Evolutionary conservation across 2,113 vertebrate genomes (phyloP).

Genomic region (Crotalus viridis): DNA sequence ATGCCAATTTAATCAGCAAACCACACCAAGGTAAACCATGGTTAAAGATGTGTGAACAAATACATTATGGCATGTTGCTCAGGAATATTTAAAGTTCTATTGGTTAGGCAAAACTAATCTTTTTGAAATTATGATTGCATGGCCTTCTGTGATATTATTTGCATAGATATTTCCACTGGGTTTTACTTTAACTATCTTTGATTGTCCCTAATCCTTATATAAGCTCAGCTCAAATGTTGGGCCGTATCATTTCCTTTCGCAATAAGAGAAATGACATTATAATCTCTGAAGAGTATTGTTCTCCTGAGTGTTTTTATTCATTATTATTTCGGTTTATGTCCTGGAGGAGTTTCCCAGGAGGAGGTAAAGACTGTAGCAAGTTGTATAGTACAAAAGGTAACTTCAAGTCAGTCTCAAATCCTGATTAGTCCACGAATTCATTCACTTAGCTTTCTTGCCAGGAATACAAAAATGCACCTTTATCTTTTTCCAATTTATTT

Average conservation of each 20-base stretch:
- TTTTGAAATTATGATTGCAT: neutral
- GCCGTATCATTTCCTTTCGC: neutral
- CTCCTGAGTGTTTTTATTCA: neutral
- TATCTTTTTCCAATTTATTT: neutral
- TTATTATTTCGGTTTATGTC: neutral
- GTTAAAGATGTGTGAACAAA: neutral
- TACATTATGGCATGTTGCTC: neutral
- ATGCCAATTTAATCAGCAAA: neutral
- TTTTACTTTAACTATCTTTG: neutral
- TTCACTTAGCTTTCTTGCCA: neutral
- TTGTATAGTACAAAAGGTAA: neutral
- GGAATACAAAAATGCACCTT: neutral
- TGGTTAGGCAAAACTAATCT: neutral
- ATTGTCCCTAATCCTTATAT: neutral
- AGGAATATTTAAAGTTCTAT: neutral
- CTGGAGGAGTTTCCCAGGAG: neutral
- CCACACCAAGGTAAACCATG: neutral
- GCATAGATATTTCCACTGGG: neutral
- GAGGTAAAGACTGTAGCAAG: neutral
- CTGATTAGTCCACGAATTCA: neutral
- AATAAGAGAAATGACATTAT: neutral
- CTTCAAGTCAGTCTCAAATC: neutral
- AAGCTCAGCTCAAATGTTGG: neutral
- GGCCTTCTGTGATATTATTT: neutral
- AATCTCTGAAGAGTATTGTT: neutral